Evolutionary conservation across 2,888 invertebrate species (phyloP).

Genomic region (Monoplex corrugatus): DNA sequence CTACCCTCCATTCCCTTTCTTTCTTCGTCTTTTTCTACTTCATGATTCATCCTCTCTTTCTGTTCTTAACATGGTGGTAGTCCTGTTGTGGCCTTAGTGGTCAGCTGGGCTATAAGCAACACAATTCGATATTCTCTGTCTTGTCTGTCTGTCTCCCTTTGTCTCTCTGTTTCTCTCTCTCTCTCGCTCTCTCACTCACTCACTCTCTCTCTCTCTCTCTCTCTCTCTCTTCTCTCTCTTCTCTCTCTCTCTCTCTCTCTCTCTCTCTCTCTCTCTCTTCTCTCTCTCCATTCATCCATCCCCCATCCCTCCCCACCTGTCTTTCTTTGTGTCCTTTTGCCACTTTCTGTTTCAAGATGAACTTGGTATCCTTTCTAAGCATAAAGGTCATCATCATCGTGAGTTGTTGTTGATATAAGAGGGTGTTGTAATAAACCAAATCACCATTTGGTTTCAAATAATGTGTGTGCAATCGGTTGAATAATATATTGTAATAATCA

Average conservation of each 20-base stretch:
- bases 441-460: neutral
- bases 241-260: constrained; percentile 38
- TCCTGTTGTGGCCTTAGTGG: too few relatives aligned
- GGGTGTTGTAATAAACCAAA: neutral
- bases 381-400: neutral
- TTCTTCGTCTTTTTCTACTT: neutral
- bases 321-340: too few relatives aligned
- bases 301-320: too few relatives aligned
- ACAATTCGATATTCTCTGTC: too few relatives aligned
- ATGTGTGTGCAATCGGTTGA: neutral
- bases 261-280: constrained; percentile 21
- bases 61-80: too few relatives aligned
- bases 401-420: neutral
- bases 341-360: too few relatives aligned
- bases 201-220: neutral
- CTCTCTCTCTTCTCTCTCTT: neutral
- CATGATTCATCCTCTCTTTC: neutral
- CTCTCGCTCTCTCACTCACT: constrained; percentile 21
- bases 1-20: too few relatives aligned
- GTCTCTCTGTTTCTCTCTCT: neutral
- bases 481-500: too few relatives aligned
- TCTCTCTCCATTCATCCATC: neutral
- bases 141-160: neutral
- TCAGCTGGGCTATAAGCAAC: too few relatives aligned
- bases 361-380: too few relatives aligned